phyloP scores from a whole-genome alignment of 2,797 vertebrate genomes.

The Helicolenus hilgendorfi region DNA sequence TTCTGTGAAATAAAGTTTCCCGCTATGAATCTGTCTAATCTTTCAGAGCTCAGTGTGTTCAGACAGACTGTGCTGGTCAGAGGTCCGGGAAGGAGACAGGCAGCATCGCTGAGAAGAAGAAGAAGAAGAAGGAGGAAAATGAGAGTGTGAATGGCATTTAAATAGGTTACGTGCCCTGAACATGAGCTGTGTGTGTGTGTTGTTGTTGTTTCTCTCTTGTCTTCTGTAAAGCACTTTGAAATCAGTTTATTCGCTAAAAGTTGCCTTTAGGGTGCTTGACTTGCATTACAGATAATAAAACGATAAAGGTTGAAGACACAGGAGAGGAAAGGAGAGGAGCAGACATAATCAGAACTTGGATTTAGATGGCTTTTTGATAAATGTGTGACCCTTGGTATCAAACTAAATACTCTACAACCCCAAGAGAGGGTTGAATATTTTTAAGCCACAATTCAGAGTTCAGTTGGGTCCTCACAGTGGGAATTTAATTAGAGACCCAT shows the following conservation, averaged over 20 bases:
- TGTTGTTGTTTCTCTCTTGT: slow-evolving; percentile 25
- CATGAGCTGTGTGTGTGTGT: not conserved
- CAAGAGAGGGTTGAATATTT: slow-evolving; percentile 38
- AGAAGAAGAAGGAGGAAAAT: not conserved
- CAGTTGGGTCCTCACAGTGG: not conserved
- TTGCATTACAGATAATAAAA: slow-evolving; percentile 41
- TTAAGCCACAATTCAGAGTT: slow-evolving; percentile 31
- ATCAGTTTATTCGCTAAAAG: slow-evolving; percentile 30
- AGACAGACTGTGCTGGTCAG: slow-evolving; percentile 22
- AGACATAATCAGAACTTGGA: slow-evolving; percentile 30
- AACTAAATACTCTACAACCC: slow-evolving; percentile 22
- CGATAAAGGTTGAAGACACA: slow-evolving; percentile 5
- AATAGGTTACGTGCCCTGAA: slow-evolving; percentile 50
- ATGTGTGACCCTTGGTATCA: slow-evolving; percentile 51
- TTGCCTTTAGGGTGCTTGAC: slow-evolving; percentile 43
- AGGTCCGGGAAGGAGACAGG: slow-evolving; percentile 10
- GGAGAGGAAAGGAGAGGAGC: not conserved
- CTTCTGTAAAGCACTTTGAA: slow-evolving; percentile 37
- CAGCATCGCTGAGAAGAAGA: not conserved
- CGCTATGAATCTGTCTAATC: not conserved
- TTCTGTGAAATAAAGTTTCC: slow-evolving; percentile 16
- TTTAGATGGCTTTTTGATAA: slow-evolving; percentile 54
- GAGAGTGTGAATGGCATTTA: slow-evolving; percentile 31
- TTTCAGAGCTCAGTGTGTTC: slow-evolving; percentile 14
- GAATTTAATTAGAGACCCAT: slow-evolving; percentile 21